phyloP scores from a whole-genome alignment of 2,888 invertebrate genomes.

The Masnerella sp. region DNA sequence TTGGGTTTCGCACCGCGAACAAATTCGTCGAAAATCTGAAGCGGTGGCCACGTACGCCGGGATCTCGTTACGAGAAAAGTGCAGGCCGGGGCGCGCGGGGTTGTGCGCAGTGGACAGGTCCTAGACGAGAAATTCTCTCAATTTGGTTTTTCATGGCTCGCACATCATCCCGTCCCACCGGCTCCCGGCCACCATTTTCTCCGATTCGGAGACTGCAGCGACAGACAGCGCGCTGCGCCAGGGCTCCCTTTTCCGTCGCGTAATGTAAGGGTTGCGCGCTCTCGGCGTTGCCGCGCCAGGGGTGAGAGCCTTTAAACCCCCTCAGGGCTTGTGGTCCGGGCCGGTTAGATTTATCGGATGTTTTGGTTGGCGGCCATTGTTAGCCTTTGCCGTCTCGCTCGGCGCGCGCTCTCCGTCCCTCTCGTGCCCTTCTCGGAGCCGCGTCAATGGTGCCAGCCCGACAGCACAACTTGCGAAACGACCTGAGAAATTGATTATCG shows the following conservation, averaged over 20 bases:
- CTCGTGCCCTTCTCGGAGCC: conserved; percentile 42
- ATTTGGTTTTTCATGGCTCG: conserved; percentile 73
- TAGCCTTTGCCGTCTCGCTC: conserved; percentile 69
- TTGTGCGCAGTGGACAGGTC: conserved; percentile 52
- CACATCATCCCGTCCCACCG: conserved; percentile 66
- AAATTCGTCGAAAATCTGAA: conserved; percentile 58
- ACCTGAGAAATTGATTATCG: conserved; percentile 58
- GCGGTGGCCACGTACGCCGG: conserved; percentile 42
- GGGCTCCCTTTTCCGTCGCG: conserved; percentile 71
- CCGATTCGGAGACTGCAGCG: conserved; percentile 29
- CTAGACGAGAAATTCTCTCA: conserved; percentile 66
- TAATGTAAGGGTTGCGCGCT: conserved; percentile 76
- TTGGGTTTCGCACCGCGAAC: conserved; percentile 57
- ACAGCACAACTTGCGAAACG: conserved; percentile 44
- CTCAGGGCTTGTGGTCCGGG: conserved; percentile 76
- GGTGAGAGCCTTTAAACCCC: conserved; percentile 76
- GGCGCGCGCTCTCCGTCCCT: conserved; percentile 35
- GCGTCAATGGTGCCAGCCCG: conserved; percentile 35
- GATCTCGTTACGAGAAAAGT: conserved; percentile 59
- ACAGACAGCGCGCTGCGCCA: conserved; percentile 62
- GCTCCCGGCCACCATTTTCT: conserved; percentile 58
- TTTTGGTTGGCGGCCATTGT: conserved; percentile 78
- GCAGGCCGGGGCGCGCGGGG: conserved; percentile 19
- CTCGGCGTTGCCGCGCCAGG: conserved; percentile 67
- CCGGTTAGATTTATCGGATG: conserved; percentile 78